A percentile compares a stretch with the other conserved stretches of the same genome.
Conservation (phyloP, 2,113 vertebrate species). For the Ameiurus melas region DNA sequence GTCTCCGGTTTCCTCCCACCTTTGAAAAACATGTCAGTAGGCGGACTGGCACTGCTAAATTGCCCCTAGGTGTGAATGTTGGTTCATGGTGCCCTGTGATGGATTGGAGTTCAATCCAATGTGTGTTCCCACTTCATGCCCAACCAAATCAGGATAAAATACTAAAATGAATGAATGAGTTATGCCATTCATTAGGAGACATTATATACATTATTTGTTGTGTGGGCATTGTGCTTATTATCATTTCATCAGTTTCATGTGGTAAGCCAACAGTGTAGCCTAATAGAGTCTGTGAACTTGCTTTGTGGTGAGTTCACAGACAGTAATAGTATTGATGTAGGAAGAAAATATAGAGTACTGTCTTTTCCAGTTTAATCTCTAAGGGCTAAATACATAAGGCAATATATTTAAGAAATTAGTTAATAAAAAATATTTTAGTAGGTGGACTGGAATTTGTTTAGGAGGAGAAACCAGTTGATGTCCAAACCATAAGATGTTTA, state of each 20-base stretch:
- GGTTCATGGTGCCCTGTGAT: neutral
- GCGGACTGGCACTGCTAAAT: neutral
- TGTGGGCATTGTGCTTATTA: neutral
- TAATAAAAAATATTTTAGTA: neutral
- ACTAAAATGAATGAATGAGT: neutral
- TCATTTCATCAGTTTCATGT: neutral
- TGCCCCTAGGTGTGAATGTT: neutral
- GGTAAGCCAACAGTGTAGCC: neutral
- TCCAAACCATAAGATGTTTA: neutral
- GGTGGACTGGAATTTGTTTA: neutral
- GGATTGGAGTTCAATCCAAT: neutral
- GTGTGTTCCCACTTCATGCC: neutral
- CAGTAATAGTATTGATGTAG: neutral
- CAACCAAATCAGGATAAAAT: neutral
- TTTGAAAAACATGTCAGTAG: neutral
- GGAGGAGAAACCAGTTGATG: neutral
- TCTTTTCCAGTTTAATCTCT: neutral
- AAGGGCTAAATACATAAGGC: neutral
- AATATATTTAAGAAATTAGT: neutral
- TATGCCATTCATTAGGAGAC: conserved; percentile 1
- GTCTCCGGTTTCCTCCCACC: neutral
- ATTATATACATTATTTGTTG: neutral
- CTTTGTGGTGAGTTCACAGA: neutral
- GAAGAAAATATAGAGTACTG: neutral
- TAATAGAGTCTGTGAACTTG: neutral